Conservation (phyloP, 92 coral and sea anemone genomes). For the Nematostella vectensis region DNA sequence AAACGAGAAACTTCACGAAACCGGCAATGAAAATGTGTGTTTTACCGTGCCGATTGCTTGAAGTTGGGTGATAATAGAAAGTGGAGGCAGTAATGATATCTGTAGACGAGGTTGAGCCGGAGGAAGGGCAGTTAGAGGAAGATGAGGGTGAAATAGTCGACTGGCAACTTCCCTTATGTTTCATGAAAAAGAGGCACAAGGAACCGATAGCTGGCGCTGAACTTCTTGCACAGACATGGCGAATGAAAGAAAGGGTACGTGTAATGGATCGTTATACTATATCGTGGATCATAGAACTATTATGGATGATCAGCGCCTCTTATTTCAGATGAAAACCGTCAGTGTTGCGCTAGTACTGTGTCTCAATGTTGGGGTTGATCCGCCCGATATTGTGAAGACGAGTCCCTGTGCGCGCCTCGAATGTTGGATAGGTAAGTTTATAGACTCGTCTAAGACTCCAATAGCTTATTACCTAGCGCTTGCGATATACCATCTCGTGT, state of each 20-base stretch:
- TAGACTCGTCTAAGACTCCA: neutral
- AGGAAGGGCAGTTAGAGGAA: slow-evolving; percentile 73
- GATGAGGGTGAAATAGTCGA: slow-evolving; percentile 96
- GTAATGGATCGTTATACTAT: neutral
- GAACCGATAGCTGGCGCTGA: slow-evolving; percentile 77
- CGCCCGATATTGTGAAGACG: slow-evolving; percentile 96
- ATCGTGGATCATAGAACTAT: too few species aligned
- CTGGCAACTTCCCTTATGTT: slow-evolving; percentile 94
- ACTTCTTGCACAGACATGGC: slow-evolving; percentile 93
- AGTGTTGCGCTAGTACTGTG: slow-evolving; percentile 94
- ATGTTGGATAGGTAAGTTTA: slow-evolving; percentile 92
- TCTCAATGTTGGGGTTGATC: slow-evolving; percentile 91
- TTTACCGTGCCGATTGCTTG: neutral
- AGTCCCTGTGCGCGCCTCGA: slow-evolving; percentile 95
- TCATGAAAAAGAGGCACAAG: slow-evolving; percentile 92
- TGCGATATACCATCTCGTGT: neutral
- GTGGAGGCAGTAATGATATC: slow-evolving; percentile 53
- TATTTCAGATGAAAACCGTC: slow-evolving; percentile 90
- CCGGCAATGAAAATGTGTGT: slow-evolving; percentile 10
- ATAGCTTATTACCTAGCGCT: neutral
- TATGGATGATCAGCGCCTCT: too few species aligned
- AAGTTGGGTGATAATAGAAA: slow-evolving; percentile 11
- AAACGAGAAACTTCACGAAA: neutral
- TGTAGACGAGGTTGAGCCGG: slow-evolving; percentile 63
- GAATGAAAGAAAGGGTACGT: slow-evolving; percentile 94